phyloP scores from a whole-genome alignment of 92 coral and sea anemone genomes.

The Hydrozoanthus gracilis region DNA sequence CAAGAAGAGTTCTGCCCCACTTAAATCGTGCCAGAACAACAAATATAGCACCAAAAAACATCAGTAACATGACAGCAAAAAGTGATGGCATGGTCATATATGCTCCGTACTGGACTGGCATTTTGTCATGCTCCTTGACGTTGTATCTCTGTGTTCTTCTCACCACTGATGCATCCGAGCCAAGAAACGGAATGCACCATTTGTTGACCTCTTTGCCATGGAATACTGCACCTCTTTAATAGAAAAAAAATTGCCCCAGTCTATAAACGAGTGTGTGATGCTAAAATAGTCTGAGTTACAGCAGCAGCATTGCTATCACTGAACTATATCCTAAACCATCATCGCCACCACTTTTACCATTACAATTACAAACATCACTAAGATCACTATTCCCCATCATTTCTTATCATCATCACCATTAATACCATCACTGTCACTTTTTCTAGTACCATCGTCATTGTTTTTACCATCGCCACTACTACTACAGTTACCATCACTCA shows the following conservation, averaged over 20 bases:
- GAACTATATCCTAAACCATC: neutral
- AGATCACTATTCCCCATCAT: neutral
- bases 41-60: slow-evolving; percentile 90
- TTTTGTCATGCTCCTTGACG: slow-evolving; percentile 66
- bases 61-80: slow-evolving; percentile 64
- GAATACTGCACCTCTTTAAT: slow-evolving; percentile 72
- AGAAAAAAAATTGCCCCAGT: neutral
- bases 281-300: too few relatives aligned
- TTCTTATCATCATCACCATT: neutral
- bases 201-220: slow-evolving; percentile 77
- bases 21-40: slow-evolving; percentile 83
- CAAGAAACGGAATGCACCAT: slow-evolving; percentile 96
- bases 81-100: slow-evolving; percentile 74
- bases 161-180: slow-evolving; percentile 94
- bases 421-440: too few relatives aligned
- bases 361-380: neutral
- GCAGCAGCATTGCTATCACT: neutral
- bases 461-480: too few relatives aligned
- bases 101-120: slow-evolving; percentile 90
- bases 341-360: neutral
- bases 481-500: too few relatives aligned
- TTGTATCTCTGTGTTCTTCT: slow-evolving; percentile 89
- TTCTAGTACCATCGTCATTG: too few relatives aligned
- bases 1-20: slow-evolving; percentile 80
- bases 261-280: too few relatives aligned